Evolutionary conservation across 2,113 vertebrate genomes (phyloP).

Genomic region (Brachirus orientalis): DNA sequence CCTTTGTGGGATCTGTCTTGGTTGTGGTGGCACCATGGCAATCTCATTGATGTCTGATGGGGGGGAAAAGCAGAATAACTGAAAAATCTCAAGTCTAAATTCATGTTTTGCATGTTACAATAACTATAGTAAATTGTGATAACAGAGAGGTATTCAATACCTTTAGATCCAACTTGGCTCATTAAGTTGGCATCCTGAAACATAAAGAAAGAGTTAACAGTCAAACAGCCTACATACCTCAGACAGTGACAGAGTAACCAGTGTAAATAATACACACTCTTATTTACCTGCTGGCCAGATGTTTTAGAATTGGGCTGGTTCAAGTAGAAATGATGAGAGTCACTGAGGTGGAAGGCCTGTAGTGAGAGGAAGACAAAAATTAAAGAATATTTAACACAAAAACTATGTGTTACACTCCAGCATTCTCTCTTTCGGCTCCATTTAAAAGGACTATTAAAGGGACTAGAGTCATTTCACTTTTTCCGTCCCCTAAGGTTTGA

Average conservation of each 20-base stretch:
- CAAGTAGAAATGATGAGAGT: not conserved
- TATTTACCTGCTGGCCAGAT: constrained; percentile 24
- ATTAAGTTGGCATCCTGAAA: constrained; percentile 28
- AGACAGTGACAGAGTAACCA: not conserved
- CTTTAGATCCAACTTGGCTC: constrained; percentile 7
- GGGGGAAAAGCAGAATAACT: not conserved
- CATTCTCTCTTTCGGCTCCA: not conserved
- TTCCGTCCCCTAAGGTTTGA: not conserved
- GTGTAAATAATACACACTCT: not conserved
- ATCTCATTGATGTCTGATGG: constrained; percentile 41
- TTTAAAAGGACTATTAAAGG: too few relatives aligned
- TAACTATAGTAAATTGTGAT: not conserved
- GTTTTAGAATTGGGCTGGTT: constrained; percentile 27
- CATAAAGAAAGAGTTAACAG: not conserved
- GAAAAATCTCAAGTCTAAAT: not conserved
- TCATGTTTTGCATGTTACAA: too few relatives aligned
- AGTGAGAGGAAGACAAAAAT: not conserved
- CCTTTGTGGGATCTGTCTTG: constrained; percentile 1
- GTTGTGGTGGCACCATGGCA: not conserved
- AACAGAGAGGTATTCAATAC: constrained; percentile 11
- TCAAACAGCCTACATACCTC: not conserved
- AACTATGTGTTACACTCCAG: not conserved
- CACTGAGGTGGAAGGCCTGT: constrained; percentile 21
- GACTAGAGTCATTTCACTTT: not conserved
- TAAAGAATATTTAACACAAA: not conserved